Evolutionary conservation across 2,797 vertebrate genomes (phyloP), one percentile per base, ranked within the genome.

Genomic region (Parambassis ranga): DNA sequence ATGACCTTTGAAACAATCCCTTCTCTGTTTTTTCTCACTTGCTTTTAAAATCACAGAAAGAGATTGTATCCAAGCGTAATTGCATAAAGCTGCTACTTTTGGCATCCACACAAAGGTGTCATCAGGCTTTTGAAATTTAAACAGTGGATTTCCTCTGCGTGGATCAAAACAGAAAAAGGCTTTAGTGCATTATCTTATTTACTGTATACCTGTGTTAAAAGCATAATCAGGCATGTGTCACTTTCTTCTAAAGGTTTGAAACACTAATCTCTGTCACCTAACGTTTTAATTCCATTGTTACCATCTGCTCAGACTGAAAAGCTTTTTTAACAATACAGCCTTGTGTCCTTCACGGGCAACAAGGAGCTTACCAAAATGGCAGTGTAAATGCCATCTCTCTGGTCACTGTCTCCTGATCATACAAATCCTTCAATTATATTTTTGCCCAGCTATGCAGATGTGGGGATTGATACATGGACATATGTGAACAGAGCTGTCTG

Each of bases 281-380:
- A 73, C 68, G 53, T 80, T 89, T 87, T 80, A 87, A 85, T 86
- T 68, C 72, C 37, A 74, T 82, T 84, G 73, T 88, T 79, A 35
- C 71, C 71, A 77, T 83, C 77, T 78, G 77, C 70, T 81, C 61
- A 24, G 68, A 39, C 50, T 18, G 36, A 71, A 79, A 77, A 82
- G 39, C 64, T 51, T 33, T 16, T 74, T 77, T 76, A 65, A 65
- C 66, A n/a, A 48, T 55, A 75, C 61, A 43, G 13, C 18, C n/a
- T n/a, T n/a, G 1, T 31, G 43, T 72, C 71, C 53, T 72, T 79
- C 59, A 65, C 22, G 36, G 63, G 6, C 63, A 61, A 80, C 65
- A n/a, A 33, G 46, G 20, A 67, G 66, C 80, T 85, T 60, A 75
- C 8, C 35, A 7, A 55, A 76, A 38, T 55, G 63, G 60, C 71